phyloP scores from a whole-genome alignment of 1,140 invertebrate species.

The Dolichoris vasculosae region DNA sequence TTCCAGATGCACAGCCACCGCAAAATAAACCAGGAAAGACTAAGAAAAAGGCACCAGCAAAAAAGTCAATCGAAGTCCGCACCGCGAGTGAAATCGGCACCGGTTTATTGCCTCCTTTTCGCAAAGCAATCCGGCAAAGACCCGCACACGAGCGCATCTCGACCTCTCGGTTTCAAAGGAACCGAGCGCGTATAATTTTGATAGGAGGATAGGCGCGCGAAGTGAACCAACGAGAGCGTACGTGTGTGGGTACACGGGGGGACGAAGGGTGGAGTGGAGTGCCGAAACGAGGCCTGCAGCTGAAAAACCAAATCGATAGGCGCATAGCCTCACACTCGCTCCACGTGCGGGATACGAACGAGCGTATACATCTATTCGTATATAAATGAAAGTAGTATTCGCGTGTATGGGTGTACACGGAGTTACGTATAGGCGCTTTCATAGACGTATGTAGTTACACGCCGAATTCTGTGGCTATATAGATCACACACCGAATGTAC shows the following conservation, averaged over 20 bases:
- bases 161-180: constrained; percentile 56
- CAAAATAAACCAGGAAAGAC: neutral
- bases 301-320: constrained; percentile 73
- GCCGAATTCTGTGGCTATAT: constrained; percentile 15
- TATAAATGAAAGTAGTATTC: neutral
- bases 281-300: constrained; percentile 68
- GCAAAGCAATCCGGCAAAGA: neutral
- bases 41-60: neutral
- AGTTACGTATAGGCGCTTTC: neutral
- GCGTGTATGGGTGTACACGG: neutral
- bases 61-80: constrained; percentile 27
- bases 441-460: constrained; percentile 1
- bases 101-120: constrained; percentile 27
- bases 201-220: constrained; percentile 41
- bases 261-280: constrained; percentile 45
- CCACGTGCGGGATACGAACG: constrained; percentile 47
- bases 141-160: too few relatives aligned
- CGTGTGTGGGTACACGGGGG: constrained; percentile 21
- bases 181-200: constrained; percentile 54
- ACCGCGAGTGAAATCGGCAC: constrained; percentile 24
- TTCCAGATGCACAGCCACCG: too few relatives aligned
- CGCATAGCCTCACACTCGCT: constrained; percentile 61
- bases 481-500: constrained; percentile 60
- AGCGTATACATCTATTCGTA: constrained; percentile 43
- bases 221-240: constrained; percentile 30